Conservation (phyloP, 2,113 vertebrate genomes). For the Muntiacus muntjak region DNA sequence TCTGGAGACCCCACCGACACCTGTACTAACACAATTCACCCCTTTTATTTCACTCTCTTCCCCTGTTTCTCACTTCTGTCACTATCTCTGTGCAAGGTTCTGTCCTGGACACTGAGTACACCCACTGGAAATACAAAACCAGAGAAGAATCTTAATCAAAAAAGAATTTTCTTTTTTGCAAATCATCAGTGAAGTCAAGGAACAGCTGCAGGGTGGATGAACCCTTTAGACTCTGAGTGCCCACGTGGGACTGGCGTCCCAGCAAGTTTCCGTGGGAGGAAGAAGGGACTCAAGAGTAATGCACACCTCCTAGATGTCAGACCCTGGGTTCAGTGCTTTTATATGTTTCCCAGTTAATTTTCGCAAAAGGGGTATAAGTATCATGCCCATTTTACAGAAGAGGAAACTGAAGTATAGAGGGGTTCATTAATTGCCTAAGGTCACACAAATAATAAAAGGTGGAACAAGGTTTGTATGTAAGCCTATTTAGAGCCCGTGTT, state of each 20-base stretch:
- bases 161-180: background rate
- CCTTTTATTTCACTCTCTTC: background rate
- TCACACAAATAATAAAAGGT: background rate
- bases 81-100: background rate
- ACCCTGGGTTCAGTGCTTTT: background rate
- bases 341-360: background rate
- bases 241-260: background rate
- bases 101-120: background rate
- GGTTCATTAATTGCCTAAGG: background rate
- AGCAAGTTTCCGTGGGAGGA: background rate
- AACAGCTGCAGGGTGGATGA: background rate
- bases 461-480: background rate
- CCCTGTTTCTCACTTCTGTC: background rate
- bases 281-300: background rate
- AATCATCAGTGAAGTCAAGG: background rate
- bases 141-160: background rate
- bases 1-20: background rate
- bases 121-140: background rate
- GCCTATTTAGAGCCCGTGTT: background rate
- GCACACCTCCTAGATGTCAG: background rate
- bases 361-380: background rate
- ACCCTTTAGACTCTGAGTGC: background rate
- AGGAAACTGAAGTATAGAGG: background rate
- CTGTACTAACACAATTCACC: background rate
- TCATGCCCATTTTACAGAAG: background rate